Evolutionary conservation across 2,113 vertebrate species (phyloP).

Genomic region (Cettia cetti): DNA sequence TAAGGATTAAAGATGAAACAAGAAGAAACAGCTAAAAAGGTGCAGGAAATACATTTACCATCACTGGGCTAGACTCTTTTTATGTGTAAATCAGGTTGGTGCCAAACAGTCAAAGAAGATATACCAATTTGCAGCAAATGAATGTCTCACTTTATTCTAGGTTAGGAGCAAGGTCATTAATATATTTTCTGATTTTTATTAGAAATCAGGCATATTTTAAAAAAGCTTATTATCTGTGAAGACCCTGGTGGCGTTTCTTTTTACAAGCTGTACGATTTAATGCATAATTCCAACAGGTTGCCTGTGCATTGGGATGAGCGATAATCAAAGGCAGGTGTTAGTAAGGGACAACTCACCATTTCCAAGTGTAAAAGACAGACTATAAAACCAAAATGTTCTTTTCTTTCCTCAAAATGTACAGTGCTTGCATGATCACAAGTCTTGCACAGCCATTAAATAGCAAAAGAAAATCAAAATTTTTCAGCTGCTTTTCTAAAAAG

Average conservation of each 20-base stretch:
- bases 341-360: background rate
- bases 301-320: background rate
- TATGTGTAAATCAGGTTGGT: background rate
- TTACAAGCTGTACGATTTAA: background rate
- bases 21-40: background rate
- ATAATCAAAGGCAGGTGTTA: constrained; percentile 33
- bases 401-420: background rate
- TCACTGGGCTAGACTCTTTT: background rate
- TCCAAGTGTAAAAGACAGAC: background rate
- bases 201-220: background rate
- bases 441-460: background rate
- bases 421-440: background rate
- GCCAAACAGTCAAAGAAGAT: background rate
- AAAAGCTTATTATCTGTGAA: background rate
- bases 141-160: background rate
- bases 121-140: background rate
- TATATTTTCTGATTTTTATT: background rate
- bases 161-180: constrained; percentile 15
- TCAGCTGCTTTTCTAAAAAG: background rate
- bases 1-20: background rate
- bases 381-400: background rate
- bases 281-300: background rate
- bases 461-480: background rate
- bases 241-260: constrained; percentile 1
- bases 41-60: background rate